phyloP scores from a whole-genome alignment of 2,113 vertebrate genomes.

The Madoqua kirkii region DNA sequence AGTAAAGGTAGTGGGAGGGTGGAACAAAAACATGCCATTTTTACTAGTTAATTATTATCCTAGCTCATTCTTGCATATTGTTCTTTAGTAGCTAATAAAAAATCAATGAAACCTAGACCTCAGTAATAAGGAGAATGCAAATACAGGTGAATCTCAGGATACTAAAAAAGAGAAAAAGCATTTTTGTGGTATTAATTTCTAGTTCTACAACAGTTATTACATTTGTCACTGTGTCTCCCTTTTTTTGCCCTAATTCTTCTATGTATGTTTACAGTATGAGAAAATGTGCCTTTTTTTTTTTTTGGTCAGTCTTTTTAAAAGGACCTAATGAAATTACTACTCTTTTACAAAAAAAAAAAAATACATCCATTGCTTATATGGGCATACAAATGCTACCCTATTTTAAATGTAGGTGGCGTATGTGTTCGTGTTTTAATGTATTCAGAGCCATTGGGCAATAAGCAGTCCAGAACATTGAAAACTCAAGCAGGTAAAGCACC shows the following conservation, averaged over 20 bases:
- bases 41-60: not conserved
- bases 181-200: conserved; percentile 7
- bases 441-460: conserved; percentile 72
- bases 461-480: conserved; percentile 72
- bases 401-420: conserved; percentile 73
- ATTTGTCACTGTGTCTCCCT: conserved; percentile 39
- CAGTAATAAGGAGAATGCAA: not conserved
- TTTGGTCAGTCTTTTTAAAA: conserved; percentile 43
- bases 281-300: not conserved
- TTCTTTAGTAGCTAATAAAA: not conserved
- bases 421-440: conserved; percentile 70
- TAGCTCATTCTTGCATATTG: conserved; percentile 3
- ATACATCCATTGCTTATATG: conserved; percentile 47
- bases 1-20: conserved; percentile 43
- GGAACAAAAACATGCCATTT: conserved; percentile 33
- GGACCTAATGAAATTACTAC: conserved; percentile 26
- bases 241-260: not conserved
- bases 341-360: conserved; percentile 34
- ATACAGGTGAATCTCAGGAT: conserved; percentile 15
- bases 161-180: conserved; percentile 3
- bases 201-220: conserved; percentile 13
- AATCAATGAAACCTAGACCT: not conserved
- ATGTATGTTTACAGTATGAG: conserved; percentile 36
- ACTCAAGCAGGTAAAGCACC: conserved; percentile 68
- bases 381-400: conserved; percentile 72